Conservation (phyloP, 2,113 vertebrate species). For the Sula dactylatra region DNA sequence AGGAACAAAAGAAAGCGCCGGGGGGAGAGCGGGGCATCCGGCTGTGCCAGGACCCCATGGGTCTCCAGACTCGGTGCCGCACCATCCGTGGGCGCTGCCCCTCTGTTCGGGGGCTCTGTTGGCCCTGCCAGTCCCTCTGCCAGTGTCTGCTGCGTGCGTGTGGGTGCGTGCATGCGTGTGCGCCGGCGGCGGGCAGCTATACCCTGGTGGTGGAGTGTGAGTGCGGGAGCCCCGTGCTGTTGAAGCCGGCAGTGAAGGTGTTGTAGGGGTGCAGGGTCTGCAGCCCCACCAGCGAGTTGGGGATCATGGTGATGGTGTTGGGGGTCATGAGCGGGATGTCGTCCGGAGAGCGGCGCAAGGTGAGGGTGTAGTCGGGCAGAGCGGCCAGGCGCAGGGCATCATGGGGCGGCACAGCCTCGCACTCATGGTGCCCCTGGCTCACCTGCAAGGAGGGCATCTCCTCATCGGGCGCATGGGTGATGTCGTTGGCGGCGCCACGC, state of each 20-base stretch:
- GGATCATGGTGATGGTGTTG: conserved; percentile 99
- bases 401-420: conserved; percentile 86
- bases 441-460: conserved; percentile 96
- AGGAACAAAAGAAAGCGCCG: neutral
- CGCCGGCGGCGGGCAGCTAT: conserved; percentile 80
- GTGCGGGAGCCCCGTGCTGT: conserved; percentile 95
- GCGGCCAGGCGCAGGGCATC: conserved; percentile 87
- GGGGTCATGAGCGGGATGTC: conserved; percentile 99
- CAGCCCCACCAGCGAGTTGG: conserved; percentile 97
- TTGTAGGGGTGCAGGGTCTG: conserved; percentile 98
- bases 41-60: neutral
- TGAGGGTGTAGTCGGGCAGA: conserved; percentile 95
- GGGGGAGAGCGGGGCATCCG: neutral
- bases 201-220: conserved; percentile 99
- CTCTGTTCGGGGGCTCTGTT: neutral
- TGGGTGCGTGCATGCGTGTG: conserved; percentile 56
- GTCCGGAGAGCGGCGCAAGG: conserved; percentile 92
- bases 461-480: conserved; percentile 87
- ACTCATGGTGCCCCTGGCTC: conserved; percentile 92
- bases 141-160: conserved; percentile 54
- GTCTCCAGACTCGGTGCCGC: neutral
- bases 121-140: conserved; percentile 27
- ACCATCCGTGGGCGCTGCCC: neutral
- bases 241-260: conserved; percentile 96
- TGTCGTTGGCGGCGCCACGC: conserved; percentile 83